Percentiles rank a stretch among this genome's conserved stretches.
Evolutionary conservation across 2,888 invertebrate genomes (phyloP).

Genomic region (Trissolcus japonicus): DNA sequence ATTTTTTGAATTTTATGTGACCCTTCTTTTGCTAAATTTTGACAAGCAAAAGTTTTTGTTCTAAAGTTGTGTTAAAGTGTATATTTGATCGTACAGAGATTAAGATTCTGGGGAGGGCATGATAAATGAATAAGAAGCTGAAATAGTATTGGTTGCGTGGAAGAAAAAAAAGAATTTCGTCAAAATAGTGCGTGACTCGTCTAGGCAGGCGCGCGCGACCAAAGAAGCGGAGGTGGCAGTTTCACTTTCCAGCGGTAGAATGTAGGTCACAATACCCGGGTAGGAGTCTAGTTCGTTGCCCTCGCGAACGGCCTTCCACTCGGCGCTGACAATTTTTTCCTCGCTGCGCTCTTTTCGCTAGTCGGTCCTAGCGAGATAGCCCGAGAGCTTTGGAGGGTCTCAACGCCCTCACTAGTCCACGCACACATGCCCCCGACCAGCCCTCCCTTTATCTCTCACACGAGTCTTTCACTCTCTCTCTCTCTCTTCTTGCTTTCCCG

Average conservation of each 20-base stretch:
- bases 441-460: slow-evolving; percentile 7
- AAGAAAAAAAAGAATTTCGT: slow-evolving; percentile 12
- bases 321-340: slow-evolving; percentile 71
- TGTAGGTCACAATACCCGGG: slow-evolving; percentile 76
- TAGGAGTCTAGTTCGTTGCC: slow-evolving; percentile 80
- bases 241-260: slow-evolving; percentile 76
- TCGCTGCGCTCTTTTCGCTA: slow-evolving; percentile 41
- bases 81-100: too few species aligned
- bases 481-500: slow-evolving; percentile 14
- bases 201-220: slow-evolving; percentile 45
- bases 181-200: slow-evolving; percentile 33
- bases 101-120: too few species aligned
- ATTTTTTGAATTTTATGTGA: too few species aligned
- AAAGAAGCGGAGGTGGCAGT: slow-evolving; percentile 71
- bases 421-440: slow-evolving; percentile 4
- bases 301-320: slow-evolving; percentile 78
- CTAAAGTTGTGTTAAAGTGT: too few species aligned
- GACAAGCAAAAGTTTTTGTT: background rate
- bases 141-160: slow-evolving; percentile 17
- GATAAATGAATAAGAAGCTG: background rate
- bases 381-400: slow-evolving; percentile 25
- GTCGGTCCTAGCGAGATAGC: slow-evolving; percentile 61
- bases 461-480: slow-evolving; percentile 8
- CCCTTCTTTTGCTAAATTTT: background rate
- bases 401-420: slow-evolving; percentile 46